Base-by-base conservation (phyloP, 2,113 vertebrate species). In the Silurus asotus region DNA sequence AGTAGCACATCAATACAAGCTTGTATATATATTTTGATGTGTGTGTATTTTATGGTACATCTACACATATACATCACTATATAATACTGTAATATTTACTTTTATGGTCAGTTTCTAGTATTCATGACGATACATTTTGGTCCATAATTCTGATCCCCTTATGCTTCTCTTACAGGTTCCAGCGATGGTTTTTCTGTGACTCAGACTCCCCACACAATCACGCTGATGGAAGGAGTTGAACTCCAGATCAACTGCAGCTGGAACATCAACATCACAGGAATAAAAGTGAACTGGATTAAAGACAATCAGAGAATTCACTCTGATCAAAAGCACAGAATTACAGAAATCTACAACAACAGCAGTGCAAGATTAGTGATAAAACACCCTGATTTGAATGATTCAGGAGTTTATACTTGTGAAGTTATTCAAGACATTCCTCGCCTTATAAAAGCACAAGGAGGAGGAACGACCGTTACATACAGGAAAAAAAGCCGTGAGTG, bases 271-370 rank as follows among this genome's bases (percentile, higher is more conserved):
- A 9, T 0, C 2, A 0, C 0, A 0, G 4, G 0, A 0, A 0
- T 19, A 23, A 89, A 89, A 85, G 65, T 87, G 28, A 19, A 2
- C 56, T 89, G 88, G 88, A 28, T 64, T 20, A 87, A 64, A 82
- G 56, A 82, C 37, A 64, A 77, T 25, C 61, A 48, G 3, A 19
- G 0, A 13, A 0, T 7, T 59, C 19, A 56, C 15, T 20, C 20
- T 2, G 55, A 28, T 2, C 4, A 48, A 62, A 81, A 9, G 7
- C 6, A 51, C 56, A 79, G 37, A 45, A 20, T 59, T 9, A 0
- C 2, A 25, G 3, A 69, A 83, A 14, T 11, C 49, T 0, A 15
- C 5, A 65, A 28, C 8, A 19, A 15, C 1, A 79, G 5, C 82
- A 70, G 83, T 58, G 8, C 48, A 17, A 20, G 1, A 0, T 28